These are phyloP conservation scores for Parambassis ranga DNA, from an alignment of 2,797 vertebrate species.

Conservation along the genomic window DNA sequence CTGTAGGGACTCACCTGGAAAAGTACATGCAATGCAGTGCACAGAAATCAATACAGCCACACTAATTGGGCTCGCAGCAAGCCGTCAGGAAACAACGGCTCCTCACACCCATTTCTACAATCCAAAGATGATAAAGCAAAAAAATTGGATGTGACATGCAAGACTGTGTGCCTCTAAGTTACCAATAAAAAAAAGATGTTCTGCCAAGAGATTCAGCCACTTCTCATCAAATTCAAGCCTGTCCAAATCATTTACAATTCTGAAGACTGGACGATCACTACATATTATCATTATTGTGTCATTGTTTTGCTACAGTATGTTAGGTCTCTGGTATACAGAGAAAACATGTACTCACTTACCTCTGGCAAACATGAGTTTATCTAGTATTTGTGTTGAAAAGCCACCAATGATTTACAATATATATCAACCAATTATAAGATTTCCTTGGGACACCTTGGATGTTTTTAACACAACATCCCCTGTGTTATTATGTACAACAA, in stretches of 20 bases:
- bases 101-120: conserved; percentile 31
- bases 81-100: conserved; percentile 38
- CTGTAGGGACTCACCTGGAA: conserved; percentile 64
- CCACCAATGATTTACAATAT: too few relatives aligned
- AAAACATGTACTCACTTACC: conserved; percentile 17
- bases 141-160: conserved; percentile 32
- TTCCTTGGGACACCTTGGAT: too few relatives aligned
- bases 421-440: too few relatives aligned
- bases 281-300: neutral
- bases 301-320: neutral
- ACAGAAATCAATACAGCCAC: conserved; percentile 53
- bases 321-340: neutral
- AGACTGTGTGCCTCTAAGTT: conserved; percentile 14
- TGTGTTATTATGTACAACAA: neutral
- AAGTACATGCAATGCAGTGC: conserved; percentile 38
- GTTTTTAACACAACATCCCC: too few relatives aligned
- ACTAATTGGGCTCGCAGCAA: conserved; percentile 61
- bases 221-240: conserved; percentile 22
- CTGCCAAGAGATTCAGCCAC: conserved; percentile 29
- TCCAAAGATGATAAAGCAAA: conserved; percentile 27
- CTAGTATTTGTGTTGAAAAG: too few relatives aligned
- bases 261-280: neutral
- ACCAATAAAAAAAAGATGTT: conserved; percentile 8
- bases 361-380: neutral
- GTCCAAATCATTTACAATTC: neutral